Base-by-base conservation (phyloP, 1,140 invertebrate species). In the Ptiloglossa arizonensis region DNA sequence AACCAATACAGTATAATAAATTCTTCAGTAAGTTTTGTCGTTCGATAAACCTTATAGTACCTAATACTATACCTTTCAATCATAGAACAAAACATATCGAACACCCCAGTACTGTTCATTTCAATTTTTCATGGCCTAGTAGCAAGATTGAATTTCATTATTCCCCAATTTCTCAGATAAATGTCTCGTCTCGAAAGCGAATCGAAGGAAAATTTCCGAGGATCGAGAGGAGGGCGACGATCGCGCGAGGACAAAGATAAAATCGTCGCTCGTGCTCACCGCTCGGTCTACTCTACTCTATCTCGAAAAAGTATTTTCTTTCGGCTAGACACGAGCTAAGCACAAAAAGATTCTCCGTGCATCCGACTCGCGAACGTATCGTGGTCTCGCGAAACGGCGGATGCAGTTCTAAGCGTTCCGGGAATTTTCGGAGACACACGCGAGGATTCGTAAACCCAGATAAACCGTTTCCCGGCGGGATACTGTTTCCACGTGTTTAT, bases 281-380 rank as follows among this genome's bases (percentile, higher is more conserved):
- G 19, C 63, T 13, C 50, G 17, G 8, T 6, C 32, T n/a, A n/a
- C n/a, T n/a, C n/a, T n/a, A n/a, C 41, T 46, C 64, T 83, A 80
- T 83, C 81, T 77, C 64, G 13, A 1, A 11, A 27, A 50, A 48
- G 84, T 84, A 82, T 86, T 70, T 63, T 82, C 76, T 86, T 84
- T 84, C 82, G 82, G 29, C 74, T 79, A 87, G 85, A 83, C 85
- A 80, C 72, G 72, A 87, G 79, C 75, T 87, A 87, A 87, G 81
- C 85, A 80, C 78, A 83, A 82, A 75, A 79, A 73, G 77, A 78
- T 74, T 60, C 70, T n/a, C n/a, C n/a, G 52, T 62, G 64, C 67
- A 74, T 80, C 62, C 17, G 83, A 81, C n/a, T n/a, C 74, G 79
- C 50, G 44, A 19, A 0, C 19, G 56, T 66, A 75, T 54, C 68